Base-by-base conservation (phyloP, 1,140 invertebrate genomes). In the Drosophila burlai region DNA sequence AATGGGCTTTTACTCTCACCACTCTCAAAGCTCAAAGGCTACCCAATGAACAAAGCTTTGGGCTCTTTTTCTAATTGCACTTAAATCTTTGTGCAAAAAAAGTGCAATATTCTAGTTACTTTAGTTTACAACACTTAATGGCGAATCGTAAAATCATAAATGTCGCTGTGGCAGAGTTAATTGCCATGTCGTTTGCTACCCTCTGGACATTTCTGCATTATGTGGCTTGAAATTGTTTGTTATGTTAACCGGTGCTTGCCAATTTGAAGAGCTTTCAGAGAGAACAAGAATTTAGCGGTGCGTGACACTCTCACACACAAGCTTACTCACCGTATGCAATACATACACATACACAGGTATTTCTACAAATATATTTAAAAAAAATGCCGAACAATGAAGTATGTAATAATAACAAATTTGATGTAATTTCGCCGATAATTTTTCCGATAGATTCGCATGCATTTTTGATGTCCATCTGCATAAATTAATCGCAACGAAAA, bases 1-100 rank as follows among this genome's bases (percentile, higher is more conserved):
- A 21, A 36, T 11, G 43, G 31, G 72, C 72, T 75, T 75, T 75
- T 18, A 34, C 71, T 75, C 72, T 75, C 72, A 74, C 21, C 29
- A 4, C 42, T 42, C 29, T 43, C 13, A 67, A 71, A 65, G 63
- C 63, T 66, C 8, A 8, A 26, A 15, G n/a, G 29, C 11, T 45
- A 63, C 63, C 63, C 63, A 66, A 16, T 4, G 9, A 40, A 57
- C 54, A 55, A 16, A 1, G 15, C 1, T 4, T 3, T 38, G 13
- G 8, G 4, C 2, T 38, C 9, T 16, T 24, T 38, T 40, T 40
- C 9, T 7, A 24, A 24, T 5, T 40, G 15, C 34, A 24, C 0
- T 40, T 55, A 24, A 2, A 40, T 26, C 0, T 16, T 16, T 38
- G 1, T 16, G 13, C 34, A 16, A 31, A 31, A 7, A 7, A 31